phyloP scores from a whole-genome alignment of 2,113 vertebrate genomes.

The Silurus meridionalis region DNA sequence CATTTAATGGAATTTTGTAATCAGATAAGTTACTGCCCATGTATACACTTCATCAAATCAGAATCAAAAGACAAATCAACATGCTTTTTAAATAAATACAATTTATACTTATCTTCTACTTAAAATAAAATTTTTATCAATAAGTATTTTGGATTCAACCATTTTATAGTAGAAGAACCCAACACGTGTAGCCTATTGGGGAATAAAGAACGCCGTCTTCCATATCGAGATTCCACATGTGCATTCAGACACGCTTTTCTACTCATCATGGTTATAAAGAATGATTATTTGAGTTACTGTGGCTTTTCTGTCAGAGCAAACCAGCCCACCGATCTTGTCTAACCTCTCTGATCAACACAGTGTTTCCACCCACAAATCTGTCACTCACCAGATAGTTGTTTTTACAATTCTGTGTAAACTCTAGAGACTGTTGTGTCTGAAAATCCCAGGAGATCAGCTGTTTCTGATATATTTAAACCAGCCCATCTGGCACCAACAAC shows the following conservation, averaged over 20 bases:
- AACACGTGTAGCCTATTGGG: neutral
- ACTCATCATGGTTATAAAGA: neutral
- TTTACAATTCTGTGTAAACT: neutral
- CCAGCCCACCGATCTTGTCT: neutral
- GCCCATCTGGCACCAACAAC: slow-evolving; percentile 3
- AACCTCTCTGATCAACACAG: neutral
- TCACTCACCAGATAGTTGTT: neutral
- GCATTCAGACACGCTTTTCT: neutral
- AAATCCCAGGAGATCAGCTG: neutral
- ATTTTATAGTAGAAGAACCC: neutral
- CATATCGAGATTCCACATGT: neutral
- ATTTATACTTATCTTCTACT: neutral
- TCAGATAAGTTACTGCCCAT: neutral
- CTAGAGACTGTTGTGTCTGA: neutral
- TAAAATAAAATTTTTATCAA: neutral
- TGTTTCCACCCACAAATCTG: neutral
- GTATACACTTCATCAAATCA: no score
- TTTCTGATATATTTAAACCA: neutral
- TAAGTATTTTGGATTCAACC: neutral
- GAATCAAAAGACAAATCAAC: neutral
- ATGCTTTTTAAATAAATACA: neutral
- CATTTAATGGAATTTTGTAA: no score
- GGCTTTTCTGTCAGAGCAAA: neutral
- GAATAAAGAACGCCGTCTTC: neutral
- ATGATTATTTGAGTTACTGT: neutral